phyloP scores from a whole-genome alignment of 1,140 invertebrate species.

The Tribolium castaneum region DNA sequence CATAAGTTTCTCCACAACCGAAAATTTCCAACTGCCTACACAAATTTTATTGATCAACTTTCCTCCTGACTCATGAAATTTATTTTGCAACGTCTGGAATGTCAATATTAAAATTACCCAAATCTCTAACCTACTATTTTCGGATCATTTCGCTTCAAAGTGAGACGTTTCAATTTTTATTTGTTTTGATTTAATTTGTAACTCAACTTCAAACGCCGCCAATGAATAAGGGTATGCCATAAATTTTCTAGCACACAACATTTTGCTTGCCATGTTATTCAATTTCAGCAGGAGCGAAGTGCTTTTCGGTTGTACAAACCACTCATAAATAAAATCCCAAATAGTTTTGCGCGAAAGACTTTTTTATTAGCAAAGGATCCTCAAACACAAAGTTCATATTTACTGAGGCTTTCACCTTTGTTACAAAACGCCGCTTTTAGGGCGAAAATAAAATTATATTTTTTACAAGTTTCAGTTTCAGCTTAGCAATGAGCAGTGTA shows the following conservation, averaged over 20 bases:
- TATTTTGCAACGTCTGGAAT: constrained; percentile 22
- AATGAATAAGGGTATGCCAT: constrained; percentile 26
- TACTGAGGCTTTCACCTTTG: neutral
- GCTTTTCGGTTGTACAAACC: constrained; percentile 34
- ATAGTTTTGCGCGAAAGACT: constrained; percentile 17
- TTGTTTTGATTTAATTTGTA: constrained; percentile 18
- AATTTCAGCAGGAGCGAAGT: constrained; percentile 34
- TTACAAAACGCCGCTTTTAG: neutral
- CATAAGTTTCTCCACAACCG: neutral
- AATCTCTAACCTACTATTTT: constrained; percentile 15
- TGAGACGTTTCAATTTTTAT: neutral
- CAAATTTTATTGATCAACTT: constrained; percentile 24
- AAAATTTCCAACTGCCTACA: neutral
- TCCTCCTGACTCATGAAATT: constrained; percentile 19
- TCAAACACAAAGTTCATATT: neutral
- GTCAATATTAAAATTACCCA: constrained; percentile 34
- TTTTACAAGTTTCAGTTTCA: neutral
- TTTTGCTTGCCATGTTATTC: constrained; percentile 35
- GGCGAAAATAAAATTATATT: too few species aligned
- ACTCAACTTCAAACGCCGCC: neutral
- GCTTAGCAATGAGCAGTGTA: too few species aligned
- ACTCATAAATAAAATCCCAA: constrained; percentile 32
- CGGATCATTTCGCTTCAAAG: constrained; percentile 23
- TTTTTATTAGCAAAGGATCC: neutral
- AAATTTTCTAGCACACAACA: constrained; percentile 22